A percentile compares a stretch with the other conserved stretches of the same genome.
These are phyloP conservation scores for Apamea epomidion DNA, from an alignment of 2,888 invertebrate species.

Conservation along the genomic window DNA sequence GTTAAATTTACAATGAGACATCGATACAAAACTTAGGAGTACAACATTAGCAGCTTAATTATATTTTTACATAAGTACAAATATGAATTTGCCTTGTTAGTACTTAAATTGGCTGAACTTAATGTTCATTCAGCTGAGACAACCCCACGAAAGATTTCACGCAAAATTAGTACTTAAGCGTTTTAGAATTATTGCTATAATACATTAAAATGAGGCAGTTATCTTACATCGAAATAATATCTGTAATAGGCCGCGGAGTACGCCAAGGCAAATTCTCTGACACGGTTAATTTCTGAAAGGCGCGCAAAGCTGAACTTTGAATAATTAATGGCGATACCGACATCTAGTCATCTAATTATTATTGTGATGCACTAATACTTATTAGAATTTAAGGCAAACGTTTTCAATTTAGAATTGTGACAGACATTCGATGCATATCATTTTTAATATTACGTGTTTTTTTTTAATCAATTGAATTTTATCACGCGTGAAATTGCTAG, in stretches of 20 bases:
- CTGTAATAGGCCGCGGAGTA: constrained; percentile 49
- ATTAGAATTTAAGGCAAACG: constrained; percentile 46
- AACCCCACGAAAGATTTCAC: constrained; percentile 20
- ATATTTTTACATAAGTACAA: constrained; percentile 69
- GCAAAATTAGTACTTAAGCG: constrained; percentile 45
- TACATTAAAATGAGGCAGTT: constrained; percentile 51
- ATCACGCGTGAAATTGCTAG: background rate
- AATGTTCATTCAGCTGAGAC: constrained; percentile 10
- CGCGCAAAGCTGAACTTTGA: constrained; percentile 20
- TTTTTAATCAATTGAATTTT: constrained; percentile 4
- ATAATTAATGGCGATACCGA: background rate
- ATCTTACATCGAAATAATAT: constrained; percentile 57
- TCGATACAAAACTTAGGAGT: constrained; percentile 44
- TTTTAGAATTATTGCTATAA: constrained; percentile 57
- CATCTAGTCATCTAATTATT: constrained; percentile 4
- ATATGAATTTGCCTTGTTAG: constrained; percentile 63
- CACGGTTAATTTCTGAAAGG: constrained; percentile 49
- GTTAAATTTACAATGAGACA: constrained; percentile 50
- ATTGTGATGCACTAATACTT: constrained; percentile 21
- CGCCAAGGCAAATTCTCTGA: constrained; percentile 64
- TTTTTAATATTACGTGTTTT: constrained; percentile 12
- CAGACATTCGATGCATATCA: constrained; percentile 19
- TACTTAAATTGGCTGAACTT: constrained; percentile 30
- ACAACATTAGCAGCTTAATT: constrained; percentile 44
- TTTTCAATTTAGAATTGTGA: constrained; percentile 36